phyloP scores from a whole-genome alignment of 2,888 invertebrate species.

The Aleiodes alternator region DNA sequence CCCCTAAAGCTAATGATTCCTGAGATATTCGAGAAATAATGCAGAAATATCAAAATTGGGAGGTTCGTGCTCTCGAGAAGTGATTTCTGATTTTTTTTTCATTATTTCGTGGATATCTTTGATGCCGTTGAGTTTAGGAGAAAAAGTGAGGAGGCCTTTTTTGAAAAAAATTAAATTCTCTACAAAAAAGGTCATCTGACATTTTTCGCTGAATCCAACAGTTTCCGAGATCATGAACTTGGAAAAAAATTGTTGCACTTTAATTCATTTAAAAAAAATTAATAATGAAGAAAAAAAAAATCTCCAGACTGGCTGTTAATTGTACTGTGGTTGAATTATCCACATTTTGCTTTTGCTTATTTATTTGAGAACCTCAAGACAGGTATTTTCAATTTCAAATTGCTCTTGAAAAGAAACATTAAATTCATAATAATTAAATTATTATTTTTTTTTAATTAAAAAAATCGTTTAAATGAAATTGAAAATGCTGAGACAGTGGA shows the following conservation, averaged over 20 bases:
- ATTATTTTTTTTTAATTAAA: too few relatives aligned
- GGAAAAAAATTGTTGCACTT: conserved; percentile 61
- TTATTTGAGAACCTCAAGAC: conserved; percentile 51
- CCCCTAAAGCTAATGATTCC: too few relatives aligned
- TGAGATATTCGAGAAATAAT: too few relatives aligned
- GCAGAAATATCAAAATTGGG: too few relatives aligned
- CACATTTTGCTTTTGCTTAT: conserved; percentile 66
- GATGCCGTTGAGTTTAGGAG: too few relatives aligned
- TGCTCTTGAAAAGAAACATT: neutral
- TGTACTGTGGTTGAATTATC: conserved; percentile 27
- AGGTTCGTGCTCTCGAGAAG: too few relatives aligned
- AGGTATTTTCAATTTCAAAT: conserved; percentile 62
- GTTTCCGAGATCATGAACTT: neutral
- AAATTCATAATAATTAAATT: conserved; percentile 10
- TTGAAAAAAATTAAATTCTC: too few relatives aligned
- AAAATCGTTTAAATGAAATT: conserved; percentile 41
- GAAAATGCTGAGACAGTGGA: conserved; percentile 43
- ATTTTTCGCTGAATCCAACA: too few relatives aligned
- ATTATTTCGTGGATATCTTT: neutral
- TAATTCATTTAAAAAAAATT: conserved; percentile 47
- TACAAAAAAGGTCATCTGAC: too few relatives aligned
- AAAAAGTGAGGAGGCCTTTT: too few relatives aligned
- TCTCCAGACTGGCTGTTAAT: conserved; percentile 24
- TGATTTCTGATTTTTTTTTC: neutral
- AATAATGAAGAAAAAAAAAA: conserved; percentile 13